Base-by-base conservation (phyloP, 2,888 invertebrate genomes). In the Zele albiditarsus region DNA sequence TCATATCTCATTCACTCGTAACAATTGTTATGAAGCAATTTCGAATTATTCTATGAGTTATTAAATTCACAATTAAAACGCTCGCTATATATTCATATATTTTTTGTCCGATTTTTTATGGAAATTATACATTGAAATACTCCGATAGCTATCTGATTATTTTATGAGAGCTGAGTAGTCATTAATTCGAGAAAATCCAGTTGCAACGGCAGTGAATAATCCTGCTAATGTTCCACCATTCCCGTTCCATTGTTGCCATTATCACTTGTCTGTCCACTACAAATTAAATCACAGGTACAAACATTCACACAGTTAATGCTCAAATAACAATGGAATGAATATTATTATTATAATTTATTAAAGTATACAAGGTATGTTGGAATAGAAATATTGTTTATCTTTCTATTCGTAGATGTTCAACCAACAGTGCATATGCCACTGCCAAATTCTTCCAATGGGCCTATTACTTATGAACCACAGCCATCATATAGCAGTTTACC, bases 321-420 rank as follows among this genome's bases (percentile, higher is more conserved):
- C n/a, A 4, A 2, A 53, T 20, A n/a, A 53, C 8, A 23, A 53
- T 20, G 2, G n/a, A 20, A 53, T 20, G 8, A 20, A 1, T n/a
- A 20, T 31, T 8, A 31, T 38, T n/a, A 20, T 23, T 49, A 28
- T 49, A 28, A 28, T 49, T 49, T 27, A 16, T 23, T 28, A n/a
- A n/a, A n/a, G n/a, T n/a, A n/a, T n/a, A n/a, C n/a, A n/a, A n/a
- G n/a, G n/a, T n/a, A n/a, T n/a, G n/a, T n/a, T n/a, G n/a, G n/a
- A n/a, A n/a, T n/a, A n/a, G n/a, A n/a, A n/a, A n/a, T n/a, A n/a
- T n/a, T n/a, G 33, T 62, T 63, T 14, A 53, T 73, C 57, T 57
- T 53, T 20, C 74, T 31, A 33, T 77, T 82, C 80, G 62, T 49
- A 86, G 86, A 81, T 77, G 71, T 67, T 75, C 82, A 73, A 65